Base-by-base conservation (phyloP, 2,797 vertebrate genomes). In the Lates japonicus region DNA sequence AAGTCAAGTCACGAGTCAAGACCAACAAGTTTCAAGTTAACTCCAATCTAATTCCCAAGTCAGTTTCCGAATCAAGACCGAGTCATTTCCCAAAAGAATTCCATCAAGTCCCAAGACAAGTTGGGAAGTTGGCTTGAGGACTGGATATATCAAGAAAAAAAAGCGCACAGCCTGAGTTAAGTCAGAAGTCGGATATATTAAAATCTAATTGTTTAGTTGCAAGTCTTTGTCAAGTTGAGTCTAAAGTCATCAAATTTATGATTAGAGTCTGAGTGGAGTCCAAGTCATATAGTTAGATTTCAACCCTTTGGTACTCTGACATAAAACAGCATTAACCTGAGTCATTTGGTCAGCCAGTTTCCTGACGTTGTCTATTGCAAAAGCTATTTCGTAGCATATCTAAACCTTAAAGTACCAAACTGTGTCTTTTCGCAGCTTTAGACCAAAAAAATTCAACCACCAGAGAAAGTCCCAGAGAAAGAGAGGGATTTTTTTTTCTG, bases 341-440 rank as follows among this genome's bases (percentile, higher is more conserved):
- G n/a, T 49, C 9, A 49, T 49, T 49, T 48, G 44, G 17, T 48
- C 7, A 49, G 10, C 7, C 48, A n/a, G 48, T 49, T 7, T 1
- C 13, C 41, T 42, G 41, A 42, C 10, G 10, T 41, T 10, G 9
- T 41, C 10, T 42, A 44, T 11, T 37, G 31, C 20, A 48, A 41
- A 6, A 17, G 4, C 14, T 46, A 19, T 7, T 46, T 66, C 7
- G 22, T 33, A 39, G 16, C 17, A 20, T 31, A 41, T 12, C 12
- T 42, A 17, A 46, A 46, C 6, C 1, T 29, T 33, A 5, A 42
- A 70, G 19, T 37, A 10, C 41, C 46, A 55, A 3, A 42, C 5
- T 19, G 19, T 0, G 3, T 31, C 31, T 52, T 42, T 61, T 81
- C 69, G 9, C 7, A 62, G 65, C 16, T 66, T 69, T 54, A 55